Percentiles rank a stretch among this genome's conserved stretches.
phyloP scores from a whole-genome alignment of 2,888 invertebrate species.

The Pecten maximus region DNA sequence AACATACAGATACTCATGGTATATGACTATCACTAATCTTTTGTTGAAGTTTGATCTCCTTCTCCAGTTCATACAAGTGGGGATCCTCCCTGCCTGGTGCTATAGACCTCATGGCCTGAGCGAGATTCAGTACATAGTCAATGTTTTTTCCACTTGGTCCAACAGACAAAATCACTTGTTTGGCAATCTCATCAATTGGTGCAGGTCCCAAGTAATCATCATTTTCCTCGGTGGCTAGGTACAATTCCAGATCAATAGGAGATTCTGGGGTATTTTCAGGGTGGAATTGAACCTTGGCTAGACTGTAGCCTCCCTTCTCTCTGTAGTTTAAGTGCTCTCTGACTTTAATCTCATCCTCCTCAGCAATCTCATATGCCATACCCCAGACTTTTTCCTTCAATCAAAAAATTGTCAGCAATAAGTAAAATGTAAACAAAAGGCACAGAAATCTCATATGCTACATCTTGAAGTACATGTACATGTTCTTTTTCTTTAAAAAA shows the following conservation, averaged over 20 bases:
- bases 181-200: slow-evolving; percentile 90
- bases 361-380: slow-evolving; percentile 92
- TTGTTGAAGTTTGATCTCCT: slow-evolving; percentile 83
- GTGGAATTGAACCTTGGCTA: slow-evolving; percentile 88
- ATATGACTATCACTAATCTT: neutral
- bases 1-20: neutral
- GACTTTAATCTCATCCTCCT: slow-evolving; percentile 87
- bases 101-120: slow-evolving; percentile 89
- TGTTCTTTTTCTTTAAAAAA: no score
- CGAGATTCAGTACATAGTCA: slow-evolving; percentile 94
- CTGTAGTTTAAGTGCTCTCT: slow-evolving; percentile 92
- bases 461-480: no score
- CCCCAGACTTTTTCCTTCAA: slow-evolving; percentile 91
- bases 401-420: no score
- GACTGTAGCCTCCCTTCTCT: slow-evolving; percentile 95
- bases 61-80: slow-evolving; percentile 90
- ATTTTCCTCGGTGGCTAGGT: slow-evolving; percentile 92
- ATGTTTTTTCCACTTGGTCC: slow-evolving; percentile 96
- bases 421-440: no score
- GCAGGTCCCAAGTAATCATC: slow-evolving; percentile 91
- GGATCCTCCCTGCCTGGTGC: slow-evolving; percentile 88
- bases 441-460: no score
- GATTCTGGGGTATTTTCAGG: slow-evolving; percentile 82
- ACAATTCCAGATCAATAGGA: slow-evolving; percentile 89
- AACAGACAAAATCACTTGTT: slow-evolving; percentile 87